A percentile compares a stretch with the other conserved stretches of the same genome.
Conservation (phyloP, 2,888 invertebrate species). For the Sclerodermus sp. region DNA sequence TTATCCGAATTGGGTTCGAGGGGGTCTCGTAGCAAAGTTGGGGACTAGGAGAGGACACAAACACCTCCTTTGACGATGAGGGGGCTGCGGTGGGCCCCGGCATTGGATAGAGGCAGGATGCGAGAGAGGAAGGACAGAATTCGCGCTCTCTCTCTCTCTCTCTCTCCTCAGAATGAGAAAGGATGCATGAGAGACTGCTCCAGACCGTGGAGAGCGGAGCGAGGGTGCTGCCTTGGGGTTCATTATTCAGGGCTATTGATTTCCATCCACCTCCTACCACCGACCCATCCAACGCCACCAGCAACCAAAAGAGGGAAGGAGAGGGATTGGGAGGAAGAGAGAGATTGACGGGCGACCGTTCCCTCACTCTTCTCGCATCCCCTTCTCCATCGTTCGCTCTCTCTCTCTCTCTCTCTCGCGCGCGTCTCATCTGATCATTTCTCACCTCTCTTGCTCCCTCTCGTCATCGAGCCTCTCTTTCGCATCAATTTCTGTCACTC, state of each 20-base stretch:
- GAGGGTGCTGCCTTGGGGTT: slow-evolving; percentile 52
- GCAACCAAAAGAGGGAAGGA: slow-evolving; percentile 34
- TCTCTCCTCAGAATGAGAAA: slow-evolving; percentile 33
- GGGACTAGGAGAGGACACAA: slow-evolving; percentile 45
- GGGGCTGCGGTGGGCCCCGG: slow-evolving; percentile 11
- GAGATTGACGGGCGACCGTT: slow-evolving; percentile 39
- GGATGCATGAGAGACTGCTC: slow-evolving; percentile 51
- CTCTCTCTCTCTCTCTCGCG: slow-evolving; percentile 11
- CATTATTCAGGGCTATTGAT: slow-evolving; percentile 58
- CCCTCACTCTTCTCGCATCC: slow-evolving; percentile 14
- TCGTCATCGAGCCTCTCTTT: slow-evolving; percentile 7
- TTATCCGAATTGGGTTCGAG: slow-evolving; percentile 45
- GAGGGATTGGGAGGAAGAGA: slow-evolving; percentile 31
- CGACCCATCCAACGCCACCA: slow-evolving; percentile 43
- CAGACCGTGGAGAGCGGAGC: slow-evolving; percentile 44
- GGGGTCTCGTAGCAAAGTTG: slow-evolving; percentile 40
- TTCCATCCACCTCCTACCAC: slow-evolving; percentile 54
- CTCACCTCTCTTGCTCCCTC: too few relatives aligned
- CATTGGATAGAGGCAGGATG: background rate
- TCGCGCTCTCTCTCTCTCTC: slow-evolving; percentile 15
- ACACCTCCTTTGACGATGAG: slow-evolving; percentile 34
- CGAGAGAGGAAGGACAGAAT: slow-evolving; percentile 7
- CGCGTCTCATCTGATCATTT: too few relatives aligned
- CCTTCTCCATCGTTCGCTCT: slow-evolving; percentile 12
- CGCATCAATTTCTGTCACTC: background rate